phyloP scores from a whole-genome alignment of 2,797 vertebrate genomes.

The Columba guinea region DNA sequence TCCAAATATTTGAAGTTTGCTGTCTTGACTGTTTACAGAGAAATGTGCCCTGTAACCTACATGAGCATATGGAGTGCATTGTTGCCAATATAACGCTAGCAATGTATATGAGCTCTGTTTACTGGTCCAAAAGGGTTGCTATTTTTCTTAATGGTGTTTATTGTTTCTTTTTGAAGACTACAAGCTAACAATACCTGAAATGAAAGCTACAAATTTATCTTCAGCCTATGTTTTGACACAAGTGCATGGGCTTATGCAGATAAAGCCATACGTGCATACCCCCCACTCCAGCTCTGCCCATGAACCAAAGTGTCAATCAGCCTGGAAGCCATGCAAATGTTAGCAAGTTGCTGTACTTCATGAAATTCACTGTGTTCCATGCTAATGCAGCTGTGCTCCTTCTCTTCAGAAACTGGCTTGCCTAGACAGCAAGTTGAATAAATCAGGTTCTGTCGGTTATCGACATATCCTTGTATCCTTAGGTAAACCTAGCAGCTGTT shows the following conservation, averaged over 20 bases:
- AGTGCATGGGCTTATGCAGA: neutral
- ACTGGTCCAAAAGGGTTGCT: neutral
- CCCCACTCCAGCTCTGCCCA: neutral
- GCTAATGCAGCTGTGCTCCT: neutral
- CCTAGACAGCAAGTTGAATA: neutral
- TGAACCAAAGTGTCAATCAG: neutral
- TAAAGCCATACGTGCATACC: neutral
- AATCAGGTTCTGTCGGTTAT: neutral
- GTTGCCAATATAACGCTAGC: constrained; percentile 11
- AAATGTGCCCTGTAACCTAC: constrained; percentile 42
- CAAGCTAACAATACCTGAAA: neutral
- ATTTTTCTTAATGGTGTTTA: neutral
- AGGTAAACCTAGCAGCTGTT: constrained; percentile 13
- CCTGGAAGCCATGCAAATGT: neutral
- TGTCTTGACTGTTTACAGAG: constrained; percentile 70
- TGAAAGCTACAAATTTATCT: neutral
- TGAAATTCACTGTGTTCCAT: neutral
- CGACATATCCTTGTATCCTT: neutral
- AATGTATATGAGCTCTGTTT: neutral
- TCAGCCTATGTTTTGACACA: neutral
- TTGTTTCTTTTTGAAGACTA: neutral
- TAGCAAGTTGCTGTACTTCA: neutral
- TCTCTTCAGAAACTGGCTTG: neutral
- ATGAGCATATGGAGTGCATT: constrained; percentile 22
- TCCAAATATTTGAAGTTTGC: constrained; percentile 80